Evolutionary conservation across 1,140 invertebrate genomes (phyloP), one percentile per base, ranked within the genome.

Genomic region (Centruroides vittatus): DNA sequence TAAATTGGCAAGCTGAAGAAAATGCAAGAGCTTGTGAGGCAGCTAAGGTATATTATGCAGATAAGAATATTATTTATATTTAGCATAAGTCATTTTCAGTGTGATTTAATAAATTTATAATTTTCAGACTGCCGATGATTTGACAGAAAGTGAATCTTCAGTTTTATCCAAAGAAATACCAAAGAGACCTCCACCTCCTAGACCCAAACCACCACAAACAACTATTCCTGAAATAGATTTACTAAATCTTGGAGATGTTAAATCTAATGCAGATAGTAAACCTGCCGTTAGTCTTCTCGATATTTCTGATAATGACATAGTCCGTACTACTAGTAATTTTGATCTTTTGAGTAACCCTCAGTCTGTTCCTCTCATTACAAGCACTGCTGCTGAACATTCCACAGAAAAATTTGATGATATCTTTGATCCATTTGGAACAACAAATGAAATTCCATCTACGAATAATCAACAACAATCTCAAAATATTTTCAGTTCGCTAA

Each of bases 91-190:
- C 41, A 5, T 41, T 41, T 41, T 41, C 5, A 41, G 3, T 8
- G 4, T 35, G 12, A 58, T 49, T 58, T 58, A 9, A 49, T 41
- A 41, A 11, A n/a, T n/a, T 56, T 57, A 13, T 49, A 9, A 4
- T 9, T 60, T 59, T 54, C 8, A 63, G 61, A 34, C 55, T 46
- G 53, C 57, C n/a, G 36, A n/a, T 13, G 57, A 63, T 23, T 57
- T 46, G 6, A 59, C 61, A 8, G 61, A 56, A 5, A 63, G 57
- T 36, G 61, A 63, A 50, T 47, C 49, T 53, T 63, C 61, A 8
- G 13, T 57, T 5, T 23, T 23, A 23, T 11, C 35, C 49, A 64
- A 69, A 41, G 64, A 65, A n/a, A 66, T 69, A 35, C 55, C 65
- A 53, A 68, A 52, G 12, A 50, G 55, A 35, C 61, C 54, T 35